These are phyloP conservation scores for Yponomeuta sedellus DNA, from an alignment of 2,888 invertebrate genomes.

Conservation along the genomic window DNA sequence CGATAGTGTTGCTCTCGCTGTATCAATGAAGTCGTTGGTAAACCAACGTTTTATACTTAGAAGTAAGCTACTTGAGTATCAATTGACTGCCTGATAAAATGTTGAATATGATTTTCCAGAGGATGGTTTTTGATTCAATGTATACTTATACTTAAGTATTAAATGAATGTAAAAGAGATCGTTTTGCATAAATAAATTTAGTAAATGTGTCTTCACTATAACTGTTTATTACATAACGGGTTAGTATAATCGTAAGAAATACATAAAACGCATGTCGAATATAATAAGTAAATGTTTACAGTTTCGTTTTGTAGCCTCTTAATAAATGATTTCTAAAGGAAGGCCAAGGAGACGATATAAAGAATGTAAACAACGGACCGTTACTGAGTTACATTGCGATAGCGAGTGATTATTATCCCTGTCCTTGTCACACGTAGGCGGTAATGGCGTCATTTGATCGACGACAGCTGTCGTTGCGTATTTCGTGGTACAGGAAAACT, in stretches of 20 bases:
- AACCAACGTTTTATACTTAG: neutral
- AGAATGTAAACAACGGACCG: no score
- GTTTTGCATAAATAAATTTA: conserved; percentile 46
- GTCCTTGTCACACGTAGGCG: no score
- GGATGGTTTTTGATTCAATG: conserved; percentile 32
- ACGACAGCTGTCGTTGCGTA: no score
- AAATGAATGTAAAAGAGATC: conserved; percentile 30
- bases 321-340: conserved; percentile 7
- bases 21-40: neutral
- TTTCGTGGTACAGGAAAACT: no score
- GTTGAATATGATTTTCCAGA: conserved; percentile 31
- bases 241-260: conserved; percentile 2
- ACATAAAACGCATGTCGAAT: neutral
- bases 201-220: conserved; percentile 19
- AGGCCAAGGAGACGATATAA: no score
- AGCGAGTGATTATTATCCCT: no score
- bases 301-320: neutral
- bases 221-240: neutral
- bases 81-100: conserved; percentile 30
- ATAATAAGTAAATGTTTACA: neutral
- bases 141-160: conserved; percentile 38
- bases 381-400: no score
- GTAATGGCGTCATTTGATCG: no score
- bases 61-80: conserved; percentile 4
- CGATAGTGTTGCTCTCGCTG: neutral